Conservation (phyloP, 1,140 invertebrate species). For the Drosophila sulfurigaster region DNA sequence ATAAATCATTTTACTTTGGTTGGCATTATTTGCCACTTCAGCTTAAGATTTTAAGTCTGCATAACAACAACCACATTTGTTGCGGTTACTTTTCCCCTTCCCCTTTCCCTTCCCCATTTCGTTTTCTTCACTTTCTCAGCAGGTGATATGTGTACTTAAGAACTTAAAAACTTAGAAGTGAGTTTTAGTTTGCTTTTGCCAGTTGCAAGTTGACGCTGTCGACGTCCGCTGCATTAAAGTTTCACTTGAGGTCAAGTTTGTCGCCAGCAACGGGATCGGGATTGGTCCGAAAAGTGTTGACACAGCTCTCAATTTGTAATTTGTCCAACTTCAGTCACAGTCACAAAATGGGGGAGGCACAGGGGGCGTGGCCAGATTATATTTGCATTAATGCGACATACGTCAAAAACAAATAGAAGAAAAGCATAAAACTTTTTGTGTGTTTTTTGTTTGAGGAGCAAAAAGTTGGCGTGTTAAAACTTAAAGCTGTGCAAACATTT, state of each 20-base stretch:
- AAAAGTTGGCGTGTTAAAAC: constrained; percentile 37
- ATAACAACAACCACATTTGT: constrained; percentile 52
- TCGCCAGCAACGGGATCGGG: background rate
- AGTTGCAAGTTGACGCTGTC: constrained; percentile 37
- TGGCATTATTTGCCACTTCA: constrained; percentile 39
- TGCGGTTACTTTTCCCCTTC: constrained; percentile 28
- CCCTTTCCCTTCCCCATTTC: background rate
- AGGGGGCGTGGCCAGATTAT: constrained; percentile 44
- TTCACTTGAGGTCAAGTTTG: constrained; percentile 53
- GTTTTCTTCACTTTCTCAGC: background rate
- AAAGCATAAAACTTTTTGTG: constrained; percentile 34
- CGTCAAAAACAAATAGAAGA: constrained; percentile 38
- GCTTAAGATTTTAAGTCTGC: constrained; percentile 42
- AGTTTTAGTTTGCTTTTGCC: constrained; percentile 47
- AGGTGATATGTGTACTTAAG: constrained; percentile 67
- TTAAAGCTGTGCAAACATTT: constrained; percentile 56
- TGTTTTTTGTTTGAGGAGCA: constrained; percentile 6
- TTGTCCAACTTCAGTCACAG: constrained; percentile 37
- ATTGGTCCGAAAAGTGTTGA: constrained; percentile 41
- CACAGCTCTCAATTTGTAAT: constrained; percentile 65
- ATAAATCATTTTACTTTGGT: constrained; percentile 54
- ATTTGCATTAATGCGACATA: constrained; percentile 65
- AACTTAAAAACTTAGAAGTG: constrained; percentile 60
- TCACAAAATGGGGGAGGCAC: too few relatives aligned
- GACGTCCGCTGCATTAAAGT: constrained; percentile 52